Conservation (phyloP, 2,888 invertebrate genomes). For the Dynastes maya region DNA sequence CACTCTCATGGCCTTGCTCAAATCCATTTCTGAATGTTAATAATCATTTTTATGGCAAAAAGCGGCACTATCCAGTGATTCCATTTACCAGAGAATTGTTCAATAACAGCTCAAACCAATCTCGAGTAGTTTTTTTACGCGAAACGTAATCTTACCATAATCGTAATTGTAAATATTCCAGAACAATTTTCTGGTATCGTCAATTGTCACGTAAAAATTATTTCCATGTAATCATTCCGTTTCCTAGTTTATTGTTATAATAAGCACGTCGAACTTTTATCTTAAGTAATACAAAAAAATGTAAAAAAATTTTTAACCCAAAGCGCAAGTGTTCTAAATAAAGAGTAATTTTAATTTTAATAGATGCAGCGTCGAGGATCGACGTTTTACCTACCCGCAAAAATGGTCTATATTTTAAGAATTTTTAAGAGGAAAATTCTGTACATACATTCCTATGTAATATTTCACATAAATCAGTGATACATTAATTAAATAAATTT, state of each 20-base stretch:
- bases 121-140: slow-evolving; percentile 13
- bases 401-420: slow-evolving; percentile 51
- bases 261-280: slow-evolving; percentile 37
- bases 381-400: slow-evolving; percentile 17
- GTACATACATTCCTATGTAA: slow-evolving; percentile 54
- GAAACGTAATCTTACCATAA: background rate
- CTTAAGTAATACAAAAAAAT: slow-evolving; percentile 23
- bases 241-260: slow-evolving; percentile 19
- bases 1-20: background rate
- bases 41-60: background rate
- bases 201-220: slow-evolving; percentile 27
- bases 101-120: slow-evolving; percentile 6
- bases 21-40: background rate
- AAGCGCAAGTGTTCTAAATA: slow-evolving; percentile 52
- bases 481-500: slow-evolving; percentile 46
- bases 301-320: slow-evolving; percentile 41
- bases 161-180: slow-evolving; percentile 2
- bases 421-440: slow-evolving; percentile 52
- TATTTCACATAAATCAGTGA: slow-evolving; percentile 53
- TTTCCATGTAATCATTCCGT: slow-evolving; percentile 8
- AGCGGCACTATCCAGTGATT: background rate
- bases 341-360: slow-evolving; percentile 49
- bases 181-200: slow-evolving; percentile 32
- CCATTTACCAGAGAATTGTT: slow-evolving; percentile 2
- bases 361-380: slow-evolving; percentile 39